Evolutionary conservation across 2,113 vertebrate species (phyloP).

Genomic region (Microcebus tavaratra): DNA sequence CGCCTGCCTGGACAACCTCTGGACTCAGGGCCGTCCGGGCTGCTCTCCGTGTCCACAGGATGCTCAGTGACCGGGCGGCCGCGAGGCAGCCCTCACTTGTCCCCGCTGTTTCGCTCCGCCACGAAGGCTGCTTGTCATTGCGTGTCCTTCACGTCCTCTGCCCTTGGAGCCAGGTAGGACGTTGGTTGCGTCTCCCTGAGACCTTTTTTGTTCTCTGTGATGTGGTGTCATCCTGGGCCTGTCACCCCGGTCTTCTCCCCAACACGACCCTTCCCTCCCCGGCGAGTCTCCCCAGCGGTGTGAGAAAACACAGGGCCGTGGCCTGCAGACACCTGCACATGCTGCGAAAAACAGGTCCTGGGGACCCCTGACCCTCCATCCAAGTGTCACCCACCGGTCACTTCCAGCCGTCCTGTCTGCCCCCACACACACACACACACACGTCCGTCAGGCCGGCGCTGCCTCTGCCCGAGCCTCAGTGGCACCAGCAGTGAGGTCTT

Average conservation of each 20-base stretch:
- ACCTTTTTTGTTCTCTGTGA: neutral
- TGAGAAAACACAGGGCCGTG: neutral
- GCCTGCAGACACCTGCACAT: too few species aligned
- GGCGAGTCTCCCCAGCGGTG: too few species aligned
- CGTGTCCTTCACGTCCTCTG: neutral
- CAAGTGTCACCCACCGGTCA: neutral
- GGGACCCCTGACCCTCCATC: neutral
- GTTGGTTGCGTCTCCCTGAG: neutral
- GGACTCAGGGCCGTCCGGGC: neutral
- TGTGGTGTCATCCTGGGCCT: neutral
- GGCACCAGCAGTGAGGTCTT: neutral
- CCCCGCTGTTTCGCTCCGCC: neutral
- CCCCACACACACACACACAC: rapidly evolving
- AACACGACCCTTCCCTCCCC: neutral
- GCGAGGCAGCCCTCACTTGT: neutral
- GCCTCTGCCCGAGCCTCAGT: neutral
- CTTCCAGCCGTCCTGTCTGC: too few species aligned
- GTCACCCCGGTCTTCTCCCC: neutral
- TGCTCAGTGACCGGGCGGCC: neutral
- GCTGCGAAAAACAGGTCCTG: neutral
- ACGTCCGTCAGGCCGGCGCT: too few species aligned
- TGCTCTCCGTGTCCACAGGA: neutral
- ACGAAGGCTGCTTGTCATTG: neutral
- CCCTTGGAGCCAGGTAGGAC: neutral
- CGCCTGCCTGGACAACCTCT: neutral